phyloP scores from a whole-genome alignment of 2,113 vertebrate genomes.

The Probosciger aterrimus region DNA sequence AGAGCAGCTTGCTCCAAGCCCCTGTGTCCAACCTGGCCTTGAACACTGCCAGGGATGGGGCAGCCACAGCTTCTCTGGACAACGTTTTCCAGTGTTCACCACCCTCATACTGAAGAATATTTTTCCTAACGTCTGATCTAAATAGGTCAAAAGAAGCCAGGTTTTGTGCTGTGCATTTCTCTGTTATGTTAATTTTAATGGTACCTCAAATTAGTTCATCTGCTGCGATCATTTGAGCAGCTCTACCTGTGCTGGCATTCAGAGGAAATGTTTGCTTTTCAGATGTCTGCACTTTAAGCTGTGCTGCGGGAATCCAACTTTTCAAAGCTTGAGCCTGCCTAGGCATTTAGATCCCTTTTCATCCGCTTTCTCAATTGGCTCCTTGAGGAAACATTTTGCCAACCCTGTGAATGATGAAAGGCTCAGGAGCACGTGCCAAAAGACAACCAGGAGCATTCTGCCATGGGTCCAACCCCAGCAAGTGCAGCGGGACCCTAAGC shows the following conservation, averaged over 20 bases:
- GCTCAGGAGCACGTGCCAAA: background rate
- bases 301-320: background rate
- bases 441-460: background rate
- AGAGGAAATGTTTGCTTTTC: slow-evolving; percentile 30
- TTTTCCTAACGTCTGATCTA: background rate
- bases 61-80: background rate
- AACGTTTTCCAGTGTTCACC: background rate
- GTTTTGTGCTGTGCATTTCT: background rate
- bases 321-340: background rate
- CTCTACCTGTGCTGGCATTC: background rate
- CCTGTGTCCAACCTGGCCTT: background rate
- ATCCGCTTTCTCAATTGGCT: background rate
- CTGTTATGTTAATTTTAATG: slow-evolving; percentile 26
- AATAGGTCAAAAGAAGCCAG: background rate
- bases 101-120: background rate
- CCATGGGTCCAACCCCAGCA: background rate
- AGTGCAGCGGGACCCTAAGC: accelerated
- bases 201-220: background rate
- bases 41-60: background rate
- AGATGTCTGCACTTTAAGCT: background rate
- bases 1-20: background rate
- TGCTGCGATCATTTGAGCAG: background rate
- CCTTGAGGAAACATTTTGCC: background rate
- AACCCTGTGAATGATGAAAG: accelerated
- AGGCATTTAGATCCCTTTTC: slow-evolving; percentile 1